Percentiles rank a stretch among this genome's conserved stretches.
These are phyloP conservation scores for Crocidura indochinensis DNA, from an alignment of 2,797 vertebrate species.

Conservation along the genomic window DNA sequence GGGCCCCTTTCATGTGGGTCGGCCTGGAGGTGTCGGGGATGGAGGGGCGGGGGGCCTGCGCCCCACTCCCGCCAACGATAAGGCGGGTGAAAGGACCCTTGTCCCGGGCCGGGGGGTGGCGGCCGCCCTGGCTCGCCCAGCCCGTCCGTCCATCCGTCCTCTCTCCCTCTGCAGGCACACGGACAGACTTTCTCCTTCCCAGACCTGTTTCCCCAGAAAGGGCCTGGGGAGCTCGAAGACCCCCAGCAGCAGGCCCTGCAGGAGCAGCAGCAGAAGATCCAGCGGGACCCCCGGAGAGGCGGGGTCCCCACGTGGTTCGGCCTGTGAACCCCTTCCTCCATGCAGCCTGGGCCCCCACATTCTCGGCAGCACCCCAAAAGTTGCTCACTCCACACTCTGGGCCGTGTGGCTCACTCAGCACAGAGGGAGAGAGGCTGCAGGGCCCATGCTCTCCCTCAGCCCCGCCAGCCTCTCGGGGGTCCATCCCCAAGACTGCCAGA, in stretches of 20 bases:
- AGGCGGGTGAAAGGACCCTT: too few species aligned
- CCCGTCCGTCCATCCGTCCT: not conserved
- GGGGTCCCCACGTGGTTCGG: slow-evolving; percentile 96
- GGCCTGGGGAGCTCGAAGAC: slow-evolving; percentile 81
- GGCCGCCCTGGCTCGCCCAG: slow-evolving; percentile 16
- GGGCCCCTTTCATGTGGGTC: slow-evolving; percentile 28
- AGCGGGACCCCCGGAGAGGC: slow-evolving; percentile 93
- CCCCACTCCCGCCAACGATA: too few species aligned
- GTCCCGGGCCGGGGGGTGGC: too few species aligned
- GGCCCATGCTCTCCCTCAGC: too few species aligned
- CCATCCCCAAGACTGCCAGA: too few species aligned
- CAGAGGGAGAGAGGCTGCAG: too few species aligned
- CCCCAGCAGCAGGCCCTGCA: slow-evolving; percentile 92
- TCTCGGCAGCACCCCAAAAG: not conserved
- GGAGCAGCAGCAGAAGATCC: slow-evolving; percentile 92
- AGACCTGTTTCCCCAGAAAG: slow-evolving; percentile 94
- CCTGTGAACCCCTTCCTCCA: slow-evolving; percentile 88
- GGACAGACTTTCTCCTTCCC: slow-evolving; percentile 97
- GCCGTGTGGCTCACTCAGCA: too few species aligned
- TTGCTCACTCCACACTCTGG: too few species aligned
- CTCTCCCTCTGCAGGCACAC: slow-evolving; percentile 89
- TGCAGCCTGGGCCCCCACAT: not conserved
- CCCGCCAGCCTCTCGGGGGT: too few species aligned
- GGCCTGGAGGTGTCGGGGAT: slow-evolving; percentile 72
- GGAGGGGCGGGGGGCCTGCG: not conserved